Evolutionary conservation across 1,140 invertebrate species (phyloP).

Genomic region (Drosophila grimshawi): DNA sequence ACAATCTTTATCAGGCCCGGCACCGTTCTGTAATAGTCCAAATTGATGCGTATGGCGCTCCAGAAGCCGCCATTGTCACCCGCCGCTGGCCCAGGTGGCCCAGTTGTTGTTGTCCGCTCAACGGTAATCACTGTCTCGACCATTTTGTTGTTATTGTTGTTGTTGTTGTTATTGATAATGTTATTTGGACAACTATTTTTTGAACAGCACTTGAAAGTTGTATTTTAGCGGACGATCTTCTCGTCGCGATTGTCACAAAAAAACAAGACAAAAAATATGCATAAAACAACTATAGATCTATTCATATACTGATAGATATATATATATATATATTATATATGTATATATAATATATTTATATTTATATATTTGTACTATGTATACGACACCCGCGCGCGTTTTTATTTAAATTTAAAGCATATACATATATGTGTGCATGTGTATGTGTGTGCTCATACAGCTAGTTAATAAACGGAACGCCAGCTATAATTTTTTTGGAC

Average conservation of each 20-base stretch:
- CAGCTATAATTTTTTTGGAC: slow-evolving; percentile 2
- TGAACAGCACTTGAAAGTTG: slow-evolving; percentile 48
- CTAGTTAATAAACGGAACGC: slow-evolving; percentile 31
- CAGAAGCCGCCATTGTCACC: slow-evolving; percentile 85
- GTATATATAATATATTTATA: slow-evolving; percentile 13
- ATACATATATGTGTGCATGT: background rate
- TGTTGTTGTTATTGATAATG: slow-evolving; percentile 41
- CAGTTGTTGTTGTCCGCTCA: slow-evolving; percentile 86
- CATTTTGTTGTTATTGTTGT: slow-evolving; percentile 85
- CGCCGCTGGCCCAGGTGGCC: slow-evolving; percentile 83
- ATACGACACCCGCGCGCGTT: slow-evolving; percentile 58
- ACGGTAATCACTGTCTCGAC: slow-evolving; percentile 89
- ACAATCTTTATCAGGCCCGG: slow-evolving; percentile 87
- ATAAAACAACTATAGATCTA: slow-evolving; percentile 22
- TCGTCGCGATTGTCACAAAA: slow-evolving; percentile 60
- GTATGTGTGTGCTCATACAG: background rate
- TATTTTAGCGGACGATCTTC: slow-evolving; percentile 17
- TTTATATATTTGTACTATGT: slow-evolving; percentile 16
- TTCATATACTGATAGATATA: slow-evolving; percentile 33
- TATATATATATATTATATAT: slow-evolving; percentile 16
- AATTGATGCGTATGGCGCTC: slow-evolving; percentile 85
- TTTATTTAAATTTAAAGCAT: slow-evolving; percentile 42
- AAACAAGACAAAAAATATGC: slow-evolving; percentile 73
- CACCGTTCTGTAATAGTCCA: slow-evolving; percentile 87
- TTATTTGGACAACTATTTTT: slow-evolving; percentile 60